Percentiles rank a stretch among this genome's conserved stretches.
phyloP scores from a whole-genome alignment of 2,888 invertebrate genomes.

The Philaethria dido region DNA sequence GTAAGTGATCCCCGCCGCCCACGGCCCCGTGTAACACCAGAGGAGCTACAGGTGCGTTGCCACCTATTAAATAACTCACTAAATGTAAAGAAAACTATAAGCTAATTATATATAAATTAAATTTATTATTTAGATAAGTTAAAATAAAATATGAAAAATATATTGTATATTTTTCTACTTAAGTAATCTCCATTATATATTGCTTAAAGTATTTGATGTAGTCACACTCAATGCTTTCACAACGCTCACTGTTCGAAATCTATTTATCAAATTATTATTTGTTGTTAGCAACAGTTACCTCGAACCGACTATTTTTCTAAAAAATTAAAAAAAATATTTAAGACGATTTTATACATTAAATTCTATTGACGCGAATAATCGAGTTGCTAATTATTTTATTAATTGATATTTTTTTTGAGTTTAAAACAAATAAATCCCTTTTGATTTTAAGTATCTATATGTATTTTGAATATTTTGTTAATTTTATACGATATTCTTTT shows the following conservation, averaged over 20 bases:
- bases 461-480: background rate
- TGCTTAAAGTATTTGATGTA: slow-evolving; percentile 50
- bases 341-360: background rate
- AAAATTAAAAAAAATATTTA: background rate
- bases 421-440: background rate
- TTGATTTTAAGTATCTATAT: background rate
- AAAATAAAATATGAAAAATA: too few relatives aligned
- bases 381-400: background rate
- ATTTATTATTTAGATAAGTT: too few relatives aligned
- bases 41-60: too few relatives aligned
- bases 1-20: too few relatives aligned
- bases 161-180: slow-evolving; percentile 37
- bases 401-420: too few relatives aligned
- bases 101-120: too few relatives aligned
- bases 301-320: background rate
- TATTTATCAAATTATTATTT: slow-evolving; percentile 43
- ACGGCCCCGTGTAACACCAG: too few relatives aligned
- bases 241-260: slow-evolving; percentile 52
- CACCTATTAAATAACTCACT: too few relatives aligned
- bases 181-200: slow-evolving; percentile 50
- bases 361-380: background rate
- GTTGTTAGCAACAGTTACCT: background rate
- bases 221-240: slow-evolving; percentile 59
- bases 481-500: background rate
- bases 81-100: too few relatives aligned